phyloP scores from a whole-genome alignment of 2,888 invertebrate species.

The Acanthacorydalis orientalis region DNA sequence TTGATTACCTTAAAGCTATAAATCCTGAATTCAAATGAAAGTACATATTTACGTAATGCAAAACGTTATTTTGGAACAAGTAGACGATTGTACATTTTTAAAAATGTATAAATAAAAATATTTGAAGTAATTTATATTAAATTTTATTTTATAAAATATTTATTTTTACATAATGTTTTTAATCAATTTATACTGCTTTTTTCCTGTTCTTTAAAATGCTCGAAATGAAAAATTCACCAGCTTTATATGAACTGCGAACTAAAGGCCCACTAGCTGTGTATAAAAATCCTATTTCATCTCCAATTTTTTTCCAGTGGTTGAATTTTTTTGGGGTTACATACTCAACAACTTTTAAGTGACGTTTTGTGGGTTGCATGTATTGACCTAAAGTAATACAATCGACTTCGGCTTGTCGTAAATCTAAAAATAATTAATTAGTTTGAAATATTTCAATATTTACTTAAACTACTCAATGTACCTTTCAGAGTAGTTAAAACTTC shows the following conservation, averaged over 20 bases:
- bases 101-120: too few relatives aligned
- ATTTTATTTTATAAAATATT: background rate
- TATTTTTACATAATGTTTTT: background rate
- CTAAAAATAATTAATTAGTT: conserved; percentile 25
- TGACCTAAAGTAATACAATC: conserved; percentile 96
- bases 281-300: conserved; percentile 74
- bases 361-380: conserved; percentile 98
- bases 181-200: conserved; percentile 14
- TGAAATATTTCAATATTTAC: background rate
- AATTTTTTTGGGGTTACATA: conserved; percentile 95
- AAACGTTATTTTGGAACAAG: too few relatives aligned
- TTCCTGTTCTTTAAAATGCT: conserved; percentile 54
- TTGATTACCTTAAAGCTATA: too few relatives aligned
- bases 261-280: conserved; percentile 97
- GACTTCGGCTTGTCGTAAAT: conserved; percentile 64
- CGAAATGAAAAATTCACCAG: conserved; percentile 86
- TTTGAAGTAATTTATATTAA: background rate
- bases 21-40: too few relatives aligned
- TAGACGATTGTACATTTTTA: too few relatives aligned
- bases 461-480: conserved; percentile 26
- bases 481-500: conserved; percentile 75
- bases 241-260: conserved; percentile 90
- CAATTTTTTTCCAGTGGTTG: conserved; percentile 67
- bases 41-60: too few relatives aligned
- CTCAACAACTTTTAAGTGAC: conserved; percentile 85